A percentile compares a stretch with the other conserved stretches of the same genome.
Evolutionary conservation across 2,888 invertebrate species (phyloP).

Genomic region (Sarcophaga carnaria): DNA sequence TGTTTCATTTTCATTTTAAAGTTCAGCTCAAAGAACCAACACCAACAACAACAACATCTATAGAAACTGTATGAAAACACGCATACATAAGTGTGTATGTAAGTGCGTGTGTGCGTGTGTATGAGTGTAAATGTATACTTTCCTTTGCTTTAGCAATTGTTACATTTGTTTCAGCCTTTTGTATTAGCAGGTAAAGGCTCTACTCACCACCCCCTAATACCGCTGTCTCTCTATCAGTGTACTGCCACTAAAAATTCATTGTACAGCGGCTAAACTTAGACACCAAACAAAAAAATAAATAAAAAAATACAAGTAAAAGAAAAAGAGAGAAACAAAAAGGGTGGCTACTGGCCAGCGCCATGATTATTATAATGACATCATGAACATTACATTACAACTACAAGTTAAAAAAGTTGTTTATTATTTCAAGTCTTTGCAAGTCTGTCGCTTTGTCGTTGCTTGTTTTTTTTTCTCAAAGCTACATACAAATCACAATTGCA

Average conservation of each 20-base stretch:
- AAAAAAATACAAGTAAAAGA: too few species aligned
- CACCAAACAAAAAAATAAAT: background rate
- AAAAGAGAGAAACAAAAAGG: background rate
- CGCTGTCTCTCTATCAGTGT: too few species aligned
- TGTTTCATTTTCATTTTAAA: conserved; percentile 53
- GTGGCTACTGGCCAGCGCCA: conserved; percentile 41
- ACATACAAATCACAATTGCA: background rate
- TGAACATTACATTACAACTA: conserved; percentile 30
- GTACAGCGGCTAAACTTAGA: conserved; percentile 9
- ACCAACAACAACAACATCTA: conserved; percentile 31
- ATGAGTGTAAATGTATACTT: background rate
- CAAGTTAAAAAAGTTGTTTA: conserved; percentile 28
- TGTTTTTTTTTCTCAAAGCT: background rate
- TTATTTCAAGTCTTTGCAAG: conserved; percentile 3
- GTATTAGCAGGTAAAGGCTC: conserved; percentile 7
- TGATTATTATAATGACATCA: conserved; percentile 60
- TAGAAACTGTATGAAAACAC: background rate
- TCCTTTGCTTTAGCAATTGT: conserved; percentile 17
- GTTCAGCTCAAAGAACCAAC: conserved; percentile 47
- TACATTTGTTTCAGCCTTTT: conserved; percentile 46
- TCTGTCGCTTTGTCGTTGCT: background rate
- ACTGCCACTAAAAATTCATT: background rate
- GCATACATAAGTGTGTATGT: background rate
- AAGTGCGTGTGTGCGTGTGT: background rate
- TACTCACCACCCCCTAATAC: background rate